A percentile compares a stretch with the other conserved stretches of the same genome.
phyloP scores from a whole-genome alignment of 2,888 invertebrate genomes.

The Priapulus caudatus region DNA sequence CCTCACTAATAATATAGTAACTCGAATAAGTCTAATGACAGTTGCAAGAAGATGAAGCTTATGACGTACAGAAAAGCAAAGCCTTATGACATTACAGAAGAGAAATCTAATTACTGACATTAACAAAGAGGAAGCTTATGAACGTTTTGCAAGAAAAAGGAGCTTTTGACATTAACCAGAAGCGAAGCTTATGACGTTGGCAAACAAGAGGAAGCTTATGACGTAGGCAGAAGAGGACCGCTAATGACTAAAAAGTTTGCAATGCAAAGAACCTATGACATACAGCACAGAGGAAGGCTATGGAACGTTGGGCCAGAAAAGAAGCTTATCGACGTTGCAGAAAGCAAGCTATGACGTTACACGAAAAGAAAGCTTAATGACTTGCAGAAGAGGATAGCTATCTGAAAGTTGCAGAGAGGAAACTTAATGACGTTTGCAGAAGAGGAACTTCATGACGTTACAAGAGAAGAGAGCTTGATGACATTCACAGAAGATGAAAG shows the following conservation, averaged over 20 bases:
- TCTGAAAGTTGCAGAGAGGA: too few species aligned
- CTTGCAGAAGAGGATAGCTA: not conserved
- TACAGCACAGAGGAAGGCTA: too few species aligned
- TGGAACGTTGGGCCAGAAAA: too few species aligned
- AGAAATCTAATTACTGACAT: not conserved
- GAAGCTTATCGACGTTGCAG: too few species aligned
- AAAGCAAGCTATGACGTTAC: too few species aligned
- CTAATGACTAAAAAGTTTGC: too few species aligned
- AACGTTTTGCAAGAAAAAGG: not conserved
- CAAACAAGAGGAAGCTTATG: not conserved
- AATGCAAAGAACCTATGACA: too few species aligned
- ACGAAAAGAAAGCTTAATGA: not conserved
- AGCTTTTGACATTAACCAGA: not conserved
- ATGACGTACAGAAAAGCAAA: not conserved
- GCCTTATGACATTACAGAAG: not conserved
- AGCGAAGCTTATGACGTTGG: not conserved
- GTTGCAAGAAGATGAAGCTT: not conserved
- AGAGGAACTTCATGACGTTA: not conserved
- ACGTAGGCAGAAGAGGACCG: too few species aligned
- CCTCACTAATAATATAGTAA: not conserved
- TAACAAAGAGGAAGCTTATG: not conserved
- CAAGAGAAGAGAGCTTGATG: too few species aligned
- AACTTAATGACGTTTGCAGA: not conserved
- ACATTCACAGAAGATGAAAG: too few species aligned
- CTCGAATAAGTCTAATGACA: not conserved